Evolutionary conservation across 2,113 vertebrate genomes (phyloP).

Genomic region (Fulica atra): DNA sequence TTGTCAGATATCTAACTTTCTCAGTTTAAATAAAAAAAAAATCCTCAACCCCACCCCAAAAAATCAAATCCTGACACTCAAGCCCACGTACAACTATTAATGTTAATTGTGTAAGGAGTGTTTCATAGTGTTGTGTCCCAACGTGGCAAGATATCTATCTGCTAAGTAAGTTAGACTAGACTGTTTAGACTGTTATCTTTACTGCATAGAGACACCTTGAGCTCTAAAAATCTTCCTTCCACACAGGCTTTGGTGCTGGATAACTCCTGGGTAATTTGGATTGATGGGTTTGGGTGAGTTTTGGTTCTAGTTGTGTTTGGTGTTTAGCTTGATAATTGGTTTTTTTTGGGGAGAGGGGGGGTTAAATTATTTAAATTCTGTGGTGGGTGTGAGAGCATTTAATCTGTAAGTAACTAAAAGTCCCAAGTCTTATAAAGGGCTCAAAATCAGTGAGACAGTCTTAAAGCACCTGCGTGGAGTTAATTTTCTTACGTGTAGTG

Average conservation of each 20-base stretch:
- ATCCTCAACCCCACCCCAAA: too few species aligned
- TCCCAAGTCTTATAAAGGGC: neutral
- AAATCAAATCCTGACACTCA: neutral
- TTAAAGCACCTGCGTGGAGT: neutral
- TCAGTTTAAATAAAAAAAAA: neutral
- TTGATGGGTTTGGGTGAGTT: neutral
- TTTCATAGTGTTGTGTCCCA: neutral
- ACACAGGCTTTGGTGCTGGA: neutral
- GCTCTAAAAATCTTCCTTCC: neutral
- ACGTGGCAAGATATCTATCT: neutral
- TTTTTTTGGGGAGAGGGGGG: neutral
- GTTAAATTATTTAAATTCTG: neutral
- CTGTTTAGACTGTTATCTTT: neutral
- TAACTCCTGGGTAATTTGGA: neutral
- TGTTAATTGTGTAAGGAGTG: neutral
- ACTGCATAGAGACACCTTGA: neutral
- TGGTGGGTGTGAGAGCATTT: accelerated
- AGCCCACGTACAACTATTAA: accelerated
- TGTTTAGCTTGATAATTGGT: neutral
- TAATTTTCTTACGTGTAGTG: neutral
- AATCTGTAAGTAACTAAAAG: neutral
- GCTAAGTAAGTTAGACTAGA: neutral
- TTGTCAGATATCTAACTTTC: neutral
- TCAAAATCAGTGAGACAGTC: neutral
- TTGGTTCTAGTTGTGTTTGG: neutral